A percentile compares a stretch with the other conserved stretches of the same genome.
Evolutionary conservation across 2,797 vertebrate species (phyloP).

Genomic region (Sitta carolinensis): DNA sequence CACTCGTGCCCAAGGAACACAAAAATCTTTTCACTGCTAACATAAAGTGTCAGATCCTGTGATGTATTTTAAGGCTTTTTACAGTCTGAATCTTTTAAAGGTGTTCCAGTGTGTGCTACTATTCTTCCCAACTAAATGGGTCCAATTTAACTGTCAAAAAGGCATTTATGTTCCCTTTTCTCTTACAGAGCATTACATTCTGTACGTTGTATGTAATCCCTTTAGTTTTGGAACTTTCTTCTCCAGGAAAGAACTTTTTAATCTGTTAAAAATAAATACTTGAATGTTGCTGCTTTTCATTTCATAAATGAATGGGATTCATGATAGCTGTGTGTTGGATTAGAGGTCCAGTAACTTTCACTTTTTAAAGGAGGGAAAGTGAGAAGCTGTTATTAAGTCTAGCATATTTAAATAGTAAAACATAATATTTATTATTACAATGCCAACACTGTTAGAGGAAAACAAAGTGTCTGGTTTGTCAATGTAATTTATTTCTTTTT

Average conservation of each 20-base stretch:
- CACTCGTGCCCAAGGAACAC: slow-evolving; percentile 39
- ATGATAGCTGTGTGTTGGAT: not conserved
- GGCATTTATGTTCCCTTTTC: slow-evolving; percentile 71
- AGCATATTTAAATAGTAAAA: not conserved
- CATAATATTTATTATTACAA: not conserved
- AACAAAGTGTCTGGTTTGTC: not conserved
- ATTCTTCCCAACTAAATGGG: slow-evolving; percentile 70
- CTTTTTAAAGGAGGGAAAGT: not conserved
- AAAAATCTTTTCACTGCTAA: slow-evolving; percentile 67
- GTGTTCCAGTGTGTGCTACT: slow-evolving; percentile 65
- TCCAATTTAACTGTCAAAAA: slow-evolving; percentile 76
- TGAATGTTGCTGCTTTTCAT: not conserved
- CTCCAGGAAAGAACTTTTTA: not conserved
- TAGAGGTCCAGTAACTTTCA: not conserved
- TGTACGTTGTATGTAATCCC: slow-evolving; percentile 19
- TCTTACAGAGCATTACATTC: slow-evolving; percentile 44
- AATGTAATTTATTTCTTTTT: not conserved
- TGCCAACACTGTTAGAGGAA: not conserved
- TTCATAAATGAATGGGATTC: not conserved
- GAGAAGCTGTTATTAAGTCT: not conserved
- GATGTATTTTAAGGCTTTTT: slow-evolving; percentile 64
- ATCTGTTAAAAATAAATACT: slow-evolving; percentile 9
- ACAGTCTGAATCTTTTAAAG: slow-evolving; percentile 67
- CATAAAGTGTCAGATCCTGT: slow-evolving; percentile 58
- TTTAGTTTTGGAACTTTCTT: not conserved